These are phyloP conservation scores for Pocillopora meandrina DNA, from an alignment of 92 coral and sea anemone species.

Conservation along the genomic window DNA sequence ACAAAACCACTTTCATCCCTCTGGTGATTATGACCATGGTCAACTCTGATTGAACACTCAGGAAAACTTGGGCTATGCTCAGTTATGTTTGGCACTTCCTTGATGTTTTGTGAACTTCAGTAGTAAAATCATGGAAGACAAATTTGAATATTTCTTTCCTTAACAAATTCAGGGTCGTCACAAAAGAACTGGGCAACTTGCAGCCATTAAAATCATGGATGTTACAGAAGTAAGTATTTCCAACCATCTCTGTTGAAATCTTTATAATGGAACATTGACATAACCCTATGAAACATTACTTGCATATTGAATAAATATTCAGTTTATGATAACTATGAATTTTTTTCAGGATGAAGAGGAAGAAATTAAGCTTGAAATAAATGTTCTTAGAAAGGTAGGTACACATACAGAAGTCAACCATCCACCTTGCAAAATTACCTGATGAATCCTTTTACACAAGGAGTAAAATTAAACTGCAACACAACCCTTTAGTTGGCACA, in stretches of 20 bases:
- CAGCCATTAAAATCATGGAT: constrained; percentile 99
- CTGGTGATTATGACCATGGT: no score
- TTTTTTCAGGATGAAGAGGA: constrained; percentile 93
- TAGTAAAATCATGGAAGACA: not conserved
- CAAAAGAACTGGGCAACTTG: constrained; percentile 97
- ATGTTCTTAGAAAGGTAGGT: constrained; percentile 92
- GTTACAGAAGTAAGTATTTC: constrained; percentile 85
- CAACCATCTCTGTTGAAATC: not conserved
- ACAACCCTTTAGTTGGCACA: not conserved
- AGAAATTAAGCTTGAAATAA: constrained; percentile 93
- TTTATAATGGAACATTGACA: not conserved
- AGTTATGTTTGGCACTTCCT: no score
- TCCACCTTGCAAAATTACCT: not conserved
- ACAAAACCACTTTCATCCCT: no score
- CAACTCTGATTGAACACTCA: no score
- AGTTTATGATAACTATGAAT: no score
- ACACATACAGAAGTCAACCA: not conserved
- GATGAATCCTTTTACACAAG: not conserved
- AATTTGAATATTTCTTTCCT: not conserved
- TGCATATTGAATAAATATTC: no score
- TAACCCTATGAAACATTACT: no score
- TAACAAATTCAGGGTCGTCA: constrained; percentile 87
- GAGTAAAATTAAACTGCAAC: not conserved
- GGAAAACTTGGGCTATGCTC: no score
- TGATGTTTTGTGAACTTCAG: no score